A percentile compares a stretch with the other conserved stretches of the same genome.
These are phyloP conservation scores for Avahi laniger DNA, from an alignment of 2,797 vertebrate species.

Conservation along the genomic window DNA sequence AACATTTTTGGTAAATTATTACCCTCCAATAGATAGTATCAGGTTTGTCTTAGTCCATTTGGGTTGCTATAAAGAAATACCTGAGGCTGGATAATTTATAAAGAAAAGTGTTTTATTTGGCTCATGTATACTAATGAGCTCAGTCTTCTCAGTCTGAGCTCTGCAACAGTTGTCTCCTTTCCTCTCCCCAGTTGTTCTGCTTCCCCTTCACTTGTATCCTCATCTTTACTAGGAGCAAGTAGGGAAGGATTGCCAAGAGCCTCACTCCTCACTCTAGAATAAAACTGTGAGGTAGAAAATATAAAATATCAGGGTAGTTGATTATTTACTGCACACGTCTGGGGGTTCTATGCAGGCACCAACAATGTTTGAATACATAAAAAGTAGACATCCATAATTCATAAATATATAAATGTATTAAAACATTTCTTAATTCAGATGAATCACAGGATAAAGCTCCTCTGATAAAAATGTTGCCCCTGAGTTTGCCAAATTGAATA, in stretches of 20 bases:
- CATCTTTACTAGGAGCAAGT: neutral
- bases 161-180: neutral
- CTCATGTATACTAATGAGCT: neutral
- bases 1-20: slow-evolving; percentile 15
- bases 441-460: slow-evolving; percentile 1
- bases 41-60: neutral
- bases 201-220: neutral
- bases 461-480: neutral
- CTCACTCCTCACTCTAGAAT: neutral
- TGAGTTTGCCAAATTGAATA: slow-evolving; percentile 30
- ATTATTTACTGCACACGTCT: neutral
- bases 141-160: neutral
- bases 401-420: neutral
- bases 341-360: neutral
- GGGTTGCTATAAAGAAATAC: too few relatives aligned
- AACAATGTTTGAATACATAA: neutral
- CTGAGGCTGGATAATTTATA: neutral
- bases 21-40: neutral
- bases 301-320: neutral
- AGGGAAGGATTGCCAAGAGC: neutral
- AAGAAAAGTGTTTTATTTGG: neutral
- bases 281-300: neutral
- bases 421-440: slow-evolving; percentile 29
- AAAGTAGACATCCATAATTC: neutral
- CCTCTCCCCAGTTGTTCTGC: neutral